These are phyloP conservation scores for Meteorus cinctellus DNA, from an alignment of 2,888 invertebrate species.

Conservation along the genomic window DNA sequence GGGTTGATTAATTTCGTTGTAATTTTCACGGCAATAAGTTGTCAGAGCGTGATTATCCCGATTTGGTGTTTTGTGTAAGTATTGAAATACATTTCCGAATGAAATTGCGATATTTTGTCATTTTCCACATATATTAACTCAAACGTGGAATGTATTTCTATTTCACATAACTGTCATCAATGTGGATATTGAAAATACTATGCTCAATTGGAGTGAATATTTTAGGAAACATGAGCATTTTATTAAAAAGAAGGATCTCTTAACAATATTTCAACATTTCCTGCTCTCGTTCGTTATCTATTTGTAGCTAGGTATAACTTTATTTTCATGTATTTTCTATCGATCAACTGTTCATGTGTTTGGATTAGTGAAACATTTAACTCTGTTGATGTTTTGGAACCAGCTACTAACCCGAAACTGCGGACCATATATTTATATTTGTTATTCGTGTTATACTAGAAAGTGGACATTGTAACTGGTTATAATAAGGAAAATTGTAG, in stretches of 20 bases:
- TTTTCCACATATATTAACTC: not conserved
- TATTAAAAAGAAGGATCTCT: constrained; percentile 50
- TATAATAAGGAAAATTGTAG: no score
- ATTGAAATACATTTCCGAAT: not conserved
- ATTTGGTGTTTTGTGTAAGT: not conserved
- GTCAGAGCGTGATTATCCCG: not conserved
- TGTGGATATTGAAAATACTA: not conserved
- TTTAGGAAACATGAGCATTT: constrained; percentile 48
- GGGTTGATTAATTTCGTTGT: not conserved
- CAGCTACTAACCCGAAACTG: not conserved
- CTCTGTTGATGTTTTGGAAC: not conserved
- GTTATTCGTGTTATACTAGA: no score
- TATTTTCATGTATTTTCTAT: constrained; percentile 12
- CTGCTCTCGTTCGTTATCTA: constrained; percentile 4
- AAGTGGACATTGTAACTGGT: no score
- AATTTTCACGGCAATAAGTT: not conserved
- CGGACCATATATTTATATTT: no score
- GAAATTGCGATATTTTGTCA: not conserved
- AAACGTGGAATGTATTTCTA: not conserved
- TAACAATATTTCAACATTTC: constrained; percentile 50
- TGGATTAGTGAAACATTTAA: not conserved
- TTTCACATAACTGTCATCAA: not conserved
- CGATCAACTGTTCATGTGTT: not conserved
- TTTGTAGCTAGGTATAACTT: not conserved
- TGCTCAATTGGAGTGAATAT: not conserved